Evolutionary conservation across 2,888 invertebrate genomes (phyloP).

Genomic region (Alviniconcha strummeri): DNA sequence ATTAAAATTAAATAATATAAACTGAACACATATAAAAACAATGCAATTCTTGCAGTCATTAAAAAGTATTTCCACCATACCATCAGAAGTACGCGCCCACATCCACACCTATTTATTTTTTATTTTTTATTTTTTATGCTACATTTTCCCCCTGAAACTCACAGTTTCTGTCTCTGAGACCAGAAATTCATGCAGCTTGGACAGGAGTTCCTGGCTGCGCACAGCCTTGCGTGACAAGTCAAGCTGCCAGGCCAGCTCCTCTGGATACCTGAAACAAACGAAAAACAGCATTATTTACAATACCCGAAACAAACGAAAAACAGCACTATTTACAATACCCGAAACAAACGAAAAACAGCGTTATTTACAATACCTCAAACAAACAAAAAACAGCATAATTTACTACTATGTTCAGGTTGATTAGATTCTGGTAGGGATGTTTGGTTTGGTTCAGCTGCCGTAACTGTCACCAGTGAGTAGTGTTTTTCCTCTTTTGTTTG

Average conservation of each 20-base stretch:
- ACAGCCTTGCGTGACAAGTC: constrained; percentile 92
- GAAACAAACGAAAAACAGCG: constrained; percentile 10
- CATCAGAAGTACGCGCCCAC: too few species aligned
- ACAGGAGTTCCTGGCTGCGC: constrained; percentile 87
- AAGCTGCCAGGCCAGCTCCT: constrained; percentile 93
- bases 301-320: constrained; percentile 79
- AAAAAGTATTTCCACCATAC: too few species aligned
- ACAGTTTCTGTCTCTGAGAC: constrained; percentile 93
- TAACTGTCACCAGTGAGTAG: too few species aligned
- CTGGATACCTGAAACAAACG: constrained; percentile 84
- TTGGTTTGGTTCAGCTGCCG: too few species aligned
- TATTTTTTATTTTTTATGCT: not conserved
- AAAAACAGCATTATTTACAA: not conserved
- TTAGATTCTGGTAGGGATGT: too few species aligned
- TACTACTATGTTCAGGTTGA: not conserved
- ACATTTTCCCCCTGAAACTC: constrained; percentile 46
- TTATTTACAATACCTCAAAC: constrained; percentile 79
- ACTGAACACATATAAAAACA: too few species aligned
- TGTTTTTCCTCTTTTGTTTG: too few species aligned
- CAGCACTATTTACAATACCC: constrained; percentile 79
- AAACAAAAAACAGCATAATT: not conserved
- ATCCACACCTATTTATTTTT: not conserved
- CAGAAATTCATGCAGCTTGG: constrained; percentile 93
- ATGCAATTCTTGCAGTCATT: too few species aligned
- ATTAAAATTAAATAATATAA: too few species aligned